Base-by-base conservation (phyloP, 2,888 invertebrate genomes). In the Oegoconia quadripuncta region DNA sequence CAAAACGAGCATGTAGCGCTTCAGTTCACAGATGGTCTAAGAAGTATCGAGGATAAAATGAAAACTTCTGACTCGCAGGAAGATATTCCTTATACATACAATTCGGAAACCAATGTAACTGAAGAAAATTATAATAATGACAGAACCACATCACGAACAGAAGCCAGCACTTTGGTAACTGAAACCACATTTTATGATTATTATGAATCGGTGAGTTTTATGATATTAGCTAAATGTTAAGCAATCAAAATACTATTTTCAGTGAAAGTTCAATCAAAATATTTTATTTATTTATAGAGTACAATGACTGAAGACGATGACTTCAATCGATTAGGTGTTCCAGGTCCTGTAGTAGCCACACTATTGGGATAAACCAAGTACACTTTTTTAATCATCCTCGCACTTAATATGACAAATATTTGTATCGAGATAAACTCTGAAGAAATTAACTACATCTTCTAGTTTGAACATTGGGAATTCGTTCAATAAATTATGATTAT, bases 371-470 rank as follows among this genome's bases (percentile, higher is more conserved):
- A 44, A 60, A 39, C 6, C 7, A 23, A 23, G 9, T 23, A 23
- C 23, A 23, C n/a, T 23, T 22, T 9, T 17, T n/a, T 16, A 9
- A 16, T 22, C 6, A n/a, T 35, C 37, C 5, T 48, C 36, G 46
- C 74, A 75, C 9, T 13, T 20, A 0, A 22, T 54, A 15, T 56
- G 41, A 52, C 77, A 78, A 35, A 79, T 44, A 46, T 58, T 46
- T 9, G 70, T 66, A 13, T 71, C 47, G 9, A 76, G 60, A 45
- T 54, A 66, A 9, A 7, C 3, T 44, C 59, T 35, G 35, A 80
- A 74, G 48, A 78, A 76, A 4, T 9, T 41, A 1, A 59, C 53
- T 3, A 80, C 80, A 20, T 77, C 76, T 3, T 53, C 50, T 1
- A 79, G 50, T 35, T 49, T 67, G 7, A 58, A 52, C 74, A 80